Evolutionary conservation across 2,888 invertebrate species (phyloP).

Genomic region (Hirudinaria manillensis): DNA sequence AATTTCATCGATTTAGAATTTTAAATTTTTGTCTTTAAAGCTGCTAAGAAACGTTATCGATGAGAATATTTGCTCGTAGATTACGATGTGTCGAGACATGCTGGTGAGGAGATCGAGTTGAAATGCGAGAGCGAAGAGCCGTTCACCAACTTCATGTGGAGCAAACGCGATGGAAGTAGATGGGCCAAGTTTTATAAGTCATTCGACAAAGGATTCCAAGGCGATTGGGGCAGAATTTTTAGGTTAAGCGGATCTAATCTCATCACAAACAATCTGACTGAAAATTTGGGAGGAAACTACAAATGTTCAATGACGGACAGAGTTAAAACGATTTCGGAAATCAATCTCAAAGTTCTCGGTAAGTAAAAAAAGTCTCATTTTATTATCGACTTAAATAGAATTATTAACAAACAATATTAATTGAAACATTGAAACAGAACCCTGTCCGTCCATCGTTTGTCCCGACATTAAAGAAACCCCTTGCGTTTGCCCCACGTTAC

Average conservation of each 20-base stretch:
- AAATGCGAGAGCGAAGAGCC: not conserved
- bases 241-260: not conserved
- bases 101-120: not conserved
- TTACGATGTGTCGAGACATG: not conserved
- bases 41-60: no score
- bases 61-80: not conserved
- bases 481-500: no score
- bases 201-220: not conserved
- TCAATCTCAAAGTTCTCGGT: slow-evolving; percentile 7
- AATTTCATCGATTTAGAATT: no score
- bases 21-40: no score
- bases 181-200: not conserved
- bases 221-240: not conserved
- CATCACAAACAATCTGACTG: not conserved
- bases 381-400: not conserved
- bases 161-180: not conserved
- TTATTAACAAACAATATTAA: no score
- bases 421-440: no score
- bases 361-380: not conserved
- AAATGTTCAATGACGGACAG: not conserved
- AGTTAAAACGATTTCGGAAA: not conserved
- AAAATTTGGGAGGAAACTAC: not conserved
- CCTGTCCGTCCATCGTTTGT: no score
- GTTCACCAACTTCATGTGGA: not conserved
- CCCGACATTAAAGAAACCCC: no score